Evolutionary conservation across 1,140 invertebrate species (phyloP).

Genomic region (Epicauta chinensis): DNA sequence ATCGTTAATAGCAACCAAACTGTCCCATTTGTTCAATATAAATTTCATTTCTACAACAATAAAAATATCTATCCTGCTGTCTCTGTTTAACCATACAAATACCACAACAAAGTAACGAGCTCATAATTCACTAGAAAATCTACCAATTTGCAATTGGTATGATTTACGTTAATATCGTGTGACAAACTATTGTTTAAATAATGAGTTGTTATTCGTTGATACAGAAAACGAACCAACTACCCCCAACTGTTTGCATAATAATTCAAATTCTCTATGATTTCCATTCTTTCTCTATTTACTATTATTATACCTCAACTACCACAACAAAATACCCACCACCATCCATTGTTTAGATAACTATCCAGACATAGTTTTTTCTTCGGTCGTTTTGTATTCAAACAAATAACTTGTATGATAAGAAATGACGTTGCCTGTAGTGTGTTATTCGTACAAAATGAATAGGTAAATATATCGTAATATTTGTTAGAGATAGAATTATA

Average conservation of each 20-base stretch:
- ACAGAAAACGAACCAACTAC: no score
- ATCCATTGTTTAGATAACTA: constrained; percentile 4
- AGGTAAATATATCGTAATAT: no score
- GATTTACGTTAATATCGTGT: constrained; percentile 5
- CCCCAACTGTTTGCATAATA: background rate
- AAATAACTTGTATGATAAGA: constrained; percentile 13
- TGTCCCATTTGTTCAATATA: no score
- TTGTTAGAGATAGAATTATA: no score
- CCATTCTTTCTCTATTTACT: no score
- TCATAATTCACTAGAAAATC: background rate
- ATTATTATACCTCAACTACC: no score
- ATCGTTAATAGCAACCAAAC: no score
- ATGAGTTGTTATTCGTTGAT: constrained; percentile 8
- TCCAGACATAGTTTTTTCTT: constrained; percentile 4
- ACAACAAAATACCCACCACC: no score
- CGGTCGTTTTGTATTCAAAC: constrained; percentile 13
- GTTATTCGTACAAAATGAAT: no score
- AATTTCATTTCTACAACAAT: no score
- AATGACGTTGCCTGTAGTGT: background rate
- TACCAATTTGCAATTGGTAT: constrained; percentile 3
- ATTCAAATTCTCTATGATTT: constrained; percentile 12
- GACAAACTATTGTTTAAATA: constrained; percentile 16
- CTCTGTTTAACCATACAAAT: background rate
- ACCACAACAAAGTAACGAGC: constrained; percentile 4
- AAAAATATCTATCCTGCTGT: no score